Conservation (phyloP, 2,797 vertebrate species). For the Acropternis orthonyx region DNA sequence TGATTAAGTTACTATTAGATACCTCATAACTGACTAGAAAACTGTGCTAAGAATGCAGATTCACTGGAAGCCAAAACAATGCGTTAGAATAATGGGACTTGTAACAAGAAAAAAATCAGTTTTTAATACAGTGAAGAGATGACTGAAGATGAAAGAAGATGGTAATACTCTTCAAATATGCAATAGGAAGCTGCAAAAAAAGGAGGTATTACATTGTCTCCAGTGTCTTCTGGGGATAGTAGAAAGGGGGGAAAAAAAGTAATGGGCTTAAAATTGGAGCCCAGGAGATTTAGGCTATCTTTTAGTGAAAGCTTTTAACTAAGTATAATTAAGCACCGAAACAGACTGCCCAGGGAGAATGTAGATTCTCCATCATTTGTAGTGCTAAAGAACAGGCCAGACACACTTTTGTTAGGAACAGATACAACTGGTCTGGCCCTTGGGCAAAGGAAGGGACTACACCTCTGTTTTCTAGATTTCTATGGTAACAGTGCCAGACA, state of each 20-base stretch:
- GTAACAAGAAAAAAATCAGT: background rate
- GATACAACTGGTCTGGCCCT: background rate
- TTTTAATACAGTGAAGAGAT: background rate
- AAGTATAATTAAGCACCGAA: background rate
- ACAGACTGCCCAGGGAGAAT: background rate
- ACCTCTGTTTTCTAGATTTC: background rate
- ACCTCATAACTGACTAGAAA: background rate
- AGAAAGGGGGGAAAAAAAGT: background rate
- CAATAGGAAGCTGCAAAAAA: background rate
- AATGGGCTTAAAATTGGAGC: background rate
- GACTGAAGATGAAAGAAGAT: background rate
- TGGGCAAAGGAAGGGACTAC: background rate
- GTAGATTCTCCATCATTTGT: background rate
- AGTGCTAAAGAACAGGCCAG: background rate
- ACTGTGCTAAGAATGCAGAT: background rate
- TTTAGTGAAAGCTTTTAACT: constrained; percentile 2
- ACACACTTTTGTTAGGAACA: background rate
- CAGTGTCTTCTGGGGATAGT: background rate
- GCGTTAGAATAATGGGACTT: background rate
- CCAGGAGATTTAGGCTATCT: background rate
- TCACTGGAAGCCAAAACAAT: background rate
- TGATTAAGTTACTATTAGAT: background rate
- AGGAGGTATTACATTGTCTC: background rate
- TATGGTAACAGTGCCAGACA: background rate
- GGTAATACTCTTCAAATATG: background rate